Evolutionary conservation across 2,888 invertebrate genomes (phyloP).

Genomic region (Perizoma flavofasciatum): DNA sequence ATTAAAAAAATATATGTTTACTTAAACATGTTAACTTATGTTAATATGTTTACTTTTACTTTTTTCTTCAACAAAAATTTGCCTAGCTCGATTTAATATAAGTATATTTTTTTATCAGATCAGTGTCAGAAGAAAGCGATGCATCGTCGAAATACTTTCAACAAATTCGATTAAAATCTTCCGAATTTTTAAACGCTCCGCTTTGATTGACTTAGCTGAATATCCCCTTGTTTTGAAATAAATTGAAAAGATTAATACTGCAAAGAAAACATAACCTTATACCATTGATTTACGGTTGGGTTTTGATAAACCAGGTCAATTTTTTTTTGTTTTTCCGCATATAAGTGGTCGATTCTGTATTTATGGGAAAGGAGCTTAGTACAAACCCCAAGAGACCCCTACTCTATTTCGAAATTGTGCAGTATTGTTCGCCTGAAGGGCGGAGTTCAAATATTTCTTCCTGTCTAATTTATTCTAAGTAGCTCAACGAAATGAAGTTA

Average conservation of each 20-base stretch:
- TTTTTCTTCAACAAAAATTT: no score
- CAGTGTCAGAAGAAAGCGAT: slow-evolving; percentile 3
- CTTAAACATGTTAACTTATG: no score
- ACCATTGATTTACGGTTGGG: slow-evolving; percentile 38
- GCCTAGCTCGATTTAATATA: no score
- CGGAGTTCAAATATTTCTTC: slow-evolving; percentile 54
- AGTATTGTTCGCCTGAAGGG: slow-evolving; percentile 57
- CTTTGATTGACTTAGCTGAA: slow-evolving; percentile 58
- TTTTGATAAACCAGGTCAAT: slow-evolving; percentile 34
- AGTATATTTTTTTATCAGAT: no score
- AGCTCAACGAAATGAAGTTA: slow-evolving; percentile 58
- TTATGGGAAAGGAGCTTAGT: slow-evolving; percentile 67
- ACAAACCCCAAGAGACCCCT: slow-evolving; percentile 58
- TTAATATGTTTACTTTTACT: no score
- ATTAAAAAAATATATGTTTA: no score
- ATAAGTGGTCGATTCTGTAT: slow-evolving; percentile 69
- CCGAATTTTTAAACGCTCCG: slow-evolving; percentile 45
- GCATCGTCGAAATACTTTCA: slow-evolving; percentile 33
- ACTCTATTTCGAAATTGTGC: slow-evolving; percentile 67
- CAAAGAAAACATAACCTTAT: slow-evolving; percentile 41
- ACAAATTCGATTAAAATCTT: slow-evolving; percentile 43
- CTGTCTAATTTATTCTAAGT: slow-evolving; percentile 58
- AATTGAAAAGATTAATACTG: slow-evolving; percentile 33
- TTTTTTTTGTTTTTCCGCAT: slow-evolving; percentile 54
- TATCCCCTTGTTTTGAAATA: slow-evolving; percentile 58